phyloP scores from a whole-genome alignment of 1,140 invertebrate genomes.

The Lepidostoma basale region DNA sequence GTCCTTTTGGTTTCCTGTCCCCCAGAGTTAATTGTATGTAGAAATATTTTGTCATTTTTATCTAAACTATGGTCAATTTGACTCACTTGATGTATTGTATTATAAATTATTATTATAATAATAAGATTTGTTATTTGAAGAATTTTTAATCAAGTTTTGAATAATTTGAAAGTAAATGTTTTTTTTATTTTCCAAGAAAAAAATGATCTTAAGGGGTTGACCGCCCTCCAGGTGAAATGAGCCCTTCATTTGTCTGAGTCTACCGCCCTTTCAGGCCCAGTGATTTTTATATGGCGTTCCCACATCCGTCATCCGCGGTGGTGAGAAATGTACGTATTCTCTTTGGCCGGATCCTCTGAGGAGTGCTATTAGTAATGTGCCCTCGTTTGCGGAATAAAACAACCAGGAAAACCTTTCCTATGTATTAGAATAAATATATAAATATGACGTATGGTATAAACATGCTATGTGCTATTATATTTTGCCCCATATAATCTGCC shows the following conservation, averaged over 20 bases:
- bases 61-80: too few relatives aligned
- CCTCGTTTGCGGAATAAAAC: background rate
- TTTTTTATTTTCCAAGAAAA: too few relatives aligned
- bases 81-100: too few relatives aligned
- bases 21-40: too few relatives aligned
- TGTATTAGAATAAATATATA: background rate
- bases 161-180: too few relatives aligned
- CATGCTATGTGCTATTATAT: background rate
- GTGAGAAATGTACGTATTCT: too few relatives aligned
- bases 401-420: background rate
- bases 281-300: background rate
- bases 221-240: background rate
- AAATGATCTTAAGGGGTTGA: background rate
- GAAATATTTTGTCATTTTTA: too few relatives aligned
- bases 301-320: slow-evolving; percentile 2
- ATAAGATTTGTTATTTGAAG: too few relatives aligned
- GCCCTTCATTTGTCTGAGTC: background rate
- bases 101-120: too few relatives aligned
- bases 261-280: background rate
- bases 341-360: too few relatives aligned
- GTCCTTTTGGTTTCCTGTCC: too few relatives aligned
- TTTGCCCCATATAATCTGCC: background rate
- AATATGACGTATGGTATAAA: background rate
- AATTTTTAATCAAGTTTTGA: too few relatives aligned
- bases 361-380: background rate